Percentiles rank a stretch among this genome's conserved stretches.
Evolutionary conservation across 2,113 vertebrate species (phyloP).

Genomic region (Oxyura jamaicensis): DNA sequence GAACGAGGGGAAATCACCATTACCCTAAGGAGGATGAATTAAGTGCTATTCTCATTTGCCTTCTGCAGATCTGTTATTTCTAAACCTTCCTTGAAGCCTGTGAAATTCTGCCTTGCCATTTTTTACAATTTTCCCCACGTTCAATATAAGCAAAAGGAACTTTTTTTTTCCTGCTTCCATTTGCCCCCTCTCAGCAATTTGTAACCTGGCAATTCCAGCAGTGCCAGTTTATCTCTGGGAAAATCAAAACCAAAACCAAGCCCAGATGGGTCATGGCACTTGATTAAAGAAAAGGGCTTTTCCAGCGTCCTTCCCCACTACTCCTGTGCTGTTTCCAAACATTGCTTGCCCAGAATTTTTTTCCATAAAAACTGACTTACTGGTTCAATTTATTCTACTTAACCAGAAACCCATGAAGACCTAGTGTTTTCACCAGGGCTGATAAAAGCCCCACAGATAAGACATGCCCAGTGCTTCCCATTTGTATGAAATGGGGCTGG

Average conservation of each 20-base stretch:
- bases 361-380: accelerated
- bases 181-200: neutral
- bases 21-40: conserved; percentile 1
- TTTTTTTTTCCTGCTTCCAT: neutral
- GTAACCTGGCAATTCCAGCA: neutral
- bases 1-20: neutral
- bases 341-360: neutral
- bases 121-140: neutral
- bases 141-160: neutral
- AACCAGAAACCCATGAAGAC: neutral
- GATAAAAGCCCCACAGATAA: neutral
- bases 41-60: conserved; percentile 9
- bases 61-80: conserved; percentile 18
- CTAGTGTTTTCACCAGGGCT: neutral
- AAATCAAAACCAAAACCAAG: neutral
- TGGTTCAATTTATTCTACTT: neutral
- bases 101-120: conserved; percentile 31
- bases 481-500: neutral
- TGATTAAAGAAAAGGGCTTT: neutral
- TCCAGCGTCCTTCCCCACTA: neutral
- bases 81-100: conserved; percentile 19
- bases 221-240: neutral
- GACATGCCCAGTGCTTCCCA: neutral
- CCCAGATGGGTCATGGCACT: neutral
- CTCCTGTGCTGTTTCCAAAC: neutral